These are phyloP conservation scores for Iphiclides podalirius DNA, from an alignment of 2,888 invertebrate species.

Conservation along the genomic window DNA sequence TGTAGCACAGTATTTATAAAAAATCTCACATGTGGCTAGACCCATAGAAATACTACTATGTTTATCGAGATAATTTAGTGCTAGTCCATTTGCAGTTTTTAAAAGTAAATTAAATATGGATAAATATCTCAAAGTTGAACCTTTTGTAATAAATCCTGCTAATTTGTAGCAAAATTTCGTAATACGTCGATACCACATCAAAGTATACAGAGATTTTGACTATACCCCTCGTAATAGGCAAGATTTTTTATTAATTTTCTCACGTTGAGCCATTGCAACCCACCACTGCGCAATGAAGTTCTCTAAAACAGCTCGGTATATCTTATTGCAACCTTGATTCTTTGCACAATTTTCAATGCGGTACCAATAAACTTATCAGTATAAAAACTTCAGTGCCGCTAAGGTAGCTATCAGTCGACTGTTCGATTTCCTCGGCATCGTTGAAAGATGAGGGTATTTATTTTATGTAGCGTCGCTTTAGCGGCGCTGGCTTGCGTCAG, in stretches of 20 bases:
- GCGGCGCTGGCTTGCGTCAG: constrained; percentile 76
- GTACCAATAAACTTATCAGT: constrained; percentile 57
- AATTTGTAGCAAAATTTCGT: too few species aligned
- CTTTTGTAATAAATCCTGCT: too few species aligned
- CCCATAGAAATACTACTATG: too few species aligned
- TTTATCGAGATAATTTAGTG: too few species aligned
- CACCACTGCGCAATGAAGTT: constrained; percentile 56
- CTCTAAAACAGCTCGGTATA: constrained; percentile 43
- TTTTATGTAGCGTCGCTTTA: constrained; percentile 64
- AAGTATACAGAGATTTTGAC: too few species aligned
- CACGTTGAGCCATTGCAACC: constrained; percentile 53
- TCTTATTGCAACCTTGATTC: constrained; percentile 64
- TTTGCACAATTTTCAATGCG: constrained; percentile 72
- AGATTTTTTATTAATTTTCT: constrained; percentile 15
- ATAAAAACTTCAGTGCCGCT: constrained; percentile 62
- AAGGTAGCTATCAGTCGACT: constrained; percentile 59
- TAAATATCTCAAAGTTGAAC: too few species aligned
- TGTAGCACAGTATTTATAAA: too few species aligned
- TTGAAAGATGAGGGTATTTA: constrained; percentile 60
- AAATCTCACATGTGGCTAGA: too few species aligned
- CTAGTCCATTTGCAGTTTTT: too few species aligned
- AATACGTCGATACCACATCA: too few species aligned
- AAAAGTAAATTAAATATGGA: too few species aligned
- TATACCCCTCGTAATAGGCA: constrained; percentile 17
- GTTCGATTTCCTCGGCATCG: constrained; percentile 49